These are phyloP conservation scores for Acyrthosiphon pisum DNA, from an alignment of 1,140 invertebrate species.

Conservation along the genomic window DNA sequence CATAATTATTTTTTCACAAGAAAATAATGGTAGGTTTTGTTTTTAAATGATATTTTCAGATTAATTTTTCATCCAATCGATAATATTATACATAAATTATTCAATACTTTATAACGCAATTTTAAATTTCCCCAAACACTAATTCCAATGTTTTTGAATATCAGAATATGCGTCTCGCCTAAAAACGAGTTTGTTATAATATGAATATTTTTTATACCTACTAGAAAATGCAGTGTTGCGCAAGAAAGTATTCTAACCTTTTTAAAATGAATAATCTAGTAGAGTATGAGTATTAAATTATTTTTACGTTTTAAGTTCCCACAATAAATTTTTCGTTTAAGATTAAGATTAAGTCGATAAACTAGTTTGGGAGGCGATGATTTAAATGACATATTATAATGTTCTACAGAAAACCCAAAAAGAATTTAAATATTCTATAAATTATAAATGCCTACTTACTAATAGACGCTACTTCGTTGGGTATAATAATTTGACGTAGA, in stretches of 20 bases:
- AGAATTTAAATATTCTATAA: not conserved
- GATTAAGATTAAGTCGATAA: not conserved
- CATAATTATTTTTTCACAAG: not conserved
- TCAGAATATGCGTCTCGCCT: too few species aligned
- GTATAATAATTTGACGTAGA: not conserved
- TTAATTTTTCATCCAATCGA: not conserved
- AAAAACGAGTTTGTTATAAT: too few species aligned
- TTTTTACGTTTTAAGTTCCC: not conserved
- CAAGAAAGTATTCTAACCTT: not conserved
- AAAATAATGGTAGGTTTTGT: not conserved
- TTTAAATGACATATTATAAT: not conserved
- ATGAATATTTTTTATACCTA: too few species aligned
- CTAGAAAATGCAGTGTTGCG: too few species aligned
- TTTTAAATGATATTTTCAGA: not conserved
- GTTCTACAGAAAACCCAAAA: not conserved
- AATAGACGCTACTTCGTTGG: not conserved
- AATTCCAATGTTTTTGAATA: too few species aligned
- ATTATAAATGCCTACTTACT: not conserved
- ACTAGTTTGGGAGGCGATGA: not conserved
- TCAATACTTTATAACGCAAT: too few species aligned
- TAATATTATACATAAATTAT: too few species aligned
- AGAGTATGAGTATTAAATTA: not conserved
- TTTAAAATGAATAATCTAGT: not conserved
- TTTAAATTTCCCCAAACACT: too few species aligned
- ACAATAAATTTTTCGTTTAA: not conserved